These are phyloP conservation scores for Columba livia DNA, from an alignment of 2,113 vertebrate species.

Conservation along the genomic window DNA sequence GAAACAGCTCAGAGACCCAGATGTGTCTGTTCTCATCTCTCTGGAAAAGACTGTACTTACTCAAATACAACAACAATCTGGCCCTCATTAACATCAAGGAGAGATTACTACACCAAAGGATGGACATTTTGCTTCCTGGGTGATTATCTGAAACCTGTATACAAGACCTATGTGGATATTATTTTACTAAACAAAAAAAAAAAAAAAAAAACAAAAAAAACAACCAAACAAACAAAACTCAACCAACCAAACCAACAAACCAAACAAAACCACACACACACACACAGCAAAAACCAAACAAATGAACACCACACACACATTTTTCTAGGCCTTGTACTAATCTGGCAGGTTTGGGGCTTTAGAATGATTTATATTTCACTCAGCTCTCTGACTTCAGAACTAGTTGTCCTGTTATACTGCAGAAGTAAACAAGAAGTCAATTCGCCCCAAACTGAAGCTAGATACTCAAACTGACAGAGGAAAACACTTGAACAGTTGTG, in stretches of 20 bases:
- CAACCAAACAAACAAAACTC: no score
- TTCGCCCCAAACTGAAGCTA: neutral
- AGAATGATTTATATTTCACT: neutral
- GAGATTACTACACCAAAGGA: neutral
- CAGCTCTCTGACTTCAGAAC: neutral
- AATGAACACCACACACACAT: no score
- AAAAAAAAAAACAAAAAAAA: neutral
- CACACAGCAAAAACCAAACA: no score
- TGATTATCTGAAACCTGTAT: neutral
- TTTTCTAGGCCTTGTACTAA: neutral
- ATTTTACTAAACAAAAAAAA: neutral
- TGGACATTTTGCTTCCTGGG: neutral
- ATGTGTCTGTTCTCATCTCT: neutral
- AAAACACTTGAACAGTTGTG: neutral
- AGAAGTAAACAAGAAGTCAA: neutral
- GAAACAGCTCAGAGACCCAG: neutral
- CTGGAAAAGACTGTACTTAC: neutral
- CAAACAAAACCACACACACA: no score
- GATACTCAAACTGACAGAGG: neutral
- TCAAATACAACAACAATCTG: neutral
- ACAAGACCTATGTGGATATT: neutral
- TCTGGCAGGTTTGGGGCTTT: neutral
- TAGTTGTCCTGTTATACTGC: neutral
- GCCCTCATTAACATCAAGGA: neutral
- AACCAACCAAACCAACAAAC: no score